Percentiles rank a stretch among this genome's conserved stretches.
These are phyloP conservation scores for Oligia strigilis DNA, from an alignment of 2,888 invertebrate genomes.

Conservation along the genomic window DNA sequence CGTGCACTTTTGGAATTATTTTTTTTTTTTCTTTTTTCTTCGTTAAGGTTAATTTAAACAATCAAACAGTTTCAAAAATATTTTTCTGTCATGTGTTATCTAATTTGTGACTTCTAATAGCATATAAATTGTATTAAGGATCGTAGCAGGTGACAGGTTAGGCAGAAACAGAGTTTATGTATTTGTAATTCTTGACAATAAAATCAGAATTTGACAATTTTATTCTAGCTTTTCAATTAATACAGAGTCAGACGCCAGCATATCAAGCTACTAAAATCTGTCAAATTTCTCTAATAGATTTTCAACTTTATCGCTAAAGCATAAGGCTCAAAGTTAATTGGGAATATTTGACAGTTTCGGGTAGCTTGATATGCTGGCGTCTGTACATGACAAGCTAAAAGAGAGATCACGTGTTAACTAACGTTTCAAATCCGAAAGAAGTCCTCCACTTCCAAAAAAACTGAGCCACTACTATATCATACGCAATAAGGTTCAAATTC, in stretches of 20 bases:
- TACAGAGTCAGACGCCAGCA: neutral
- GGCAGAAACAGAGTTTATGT: neutral
- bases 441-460: neutral
- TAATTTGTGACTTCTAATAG: constrained; percentile 3
- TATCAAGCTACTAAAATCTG: no score
- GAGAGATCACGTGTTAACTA: constrained; percentile 47
- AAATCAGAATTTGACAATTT: constrained; percentile 2
- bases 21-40: no score
- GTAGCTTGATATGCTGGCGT: no score
- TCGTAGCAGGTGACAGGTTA: no score
- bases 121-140: no score
- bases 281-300: no score
- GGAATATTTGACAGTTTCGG: no score
- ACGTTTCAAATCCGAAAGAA: constrained; percentile 50
- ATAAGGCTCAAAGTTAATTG: no score
- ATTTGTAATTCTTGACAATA: neutral
- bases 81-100: constrained; percentile 10
- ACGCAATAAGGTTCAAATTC: constrained; percentile 30
- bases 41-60: neutral
- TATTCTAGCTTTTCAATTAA: constrained; percentile 18
- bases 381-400: constrained; percentile 31
- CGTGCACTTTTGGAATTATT: no score
- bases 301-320: no score
- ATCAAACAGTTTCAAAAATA: neutral
- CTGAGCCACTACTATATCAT: neutral